Conservation (phyloP, 1,140 invertebrate genomes). For the Aporrectodea caliginosa region DNA sequence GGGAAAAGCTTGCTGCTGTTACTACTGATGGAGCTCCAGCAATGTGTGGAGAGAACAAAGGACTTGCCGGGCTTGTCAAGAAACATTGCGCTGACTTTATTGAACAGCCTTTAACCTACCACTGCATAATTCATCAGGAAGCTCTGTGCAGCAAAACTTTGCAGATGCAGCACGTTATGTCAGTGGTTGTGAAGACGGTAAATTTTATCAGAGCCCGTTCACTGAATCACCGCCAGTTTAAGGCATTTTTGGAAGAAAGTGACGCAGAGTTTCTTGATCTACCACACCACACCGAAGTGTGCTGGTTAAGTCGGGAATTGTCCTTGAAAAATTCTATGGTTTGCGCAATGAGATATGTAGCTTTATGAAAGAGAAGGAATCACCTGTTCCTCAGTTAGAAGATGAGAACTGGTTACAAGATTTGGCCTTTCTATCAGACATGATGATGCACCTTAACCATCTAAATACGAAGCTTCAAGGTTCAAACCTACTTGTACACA, state of each 20-base stretch:
- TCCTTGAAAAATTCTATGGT: neutral
- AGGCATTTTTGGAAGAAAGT: slow-evolving; percentile 2
- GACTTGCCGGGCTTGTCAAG: too few relatives aligned
- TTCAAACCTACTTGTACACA: slow-evolving; percentile 1
- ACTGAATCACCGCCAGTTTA: neutral
- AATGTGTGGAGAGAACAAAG: too few relatives aligned
- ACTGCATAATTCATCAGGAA: slow-evolving; percentile 13
- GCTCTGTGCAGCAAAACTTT: neutral
- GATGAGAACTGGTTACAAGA: neutral
- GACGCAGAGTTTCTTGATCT: slow-evolving; percentile 1
- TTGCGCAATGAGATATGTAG: neutral
- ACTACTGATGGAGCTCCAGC: too few relatives aligned
- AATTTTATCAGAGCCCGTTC: neutral
- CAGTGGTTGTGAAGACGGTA: neutral
- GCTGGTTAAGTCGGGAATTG: neutral
- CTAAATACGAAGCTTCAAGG: slow-evolving; percentile 7
- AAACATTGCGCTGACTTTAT: too few relatives aligned
- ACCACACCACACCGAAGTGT: neutral
- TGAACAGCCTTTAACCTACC: slow-evolving; percentile 4
- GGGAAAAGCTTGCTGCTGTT: too few relatives aligned
- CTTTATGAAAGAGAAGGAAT: slow-evolving; percentile 2
- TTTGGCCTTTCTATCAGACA: slow-evolving; percentile 1
- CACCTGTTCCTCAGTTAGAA: neutral
- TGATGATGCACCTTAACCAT: neutral
- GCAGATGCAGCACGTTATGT: slow-evolving; percentile 12